Conservation (phyloP, 2,888 invertebrate genomes). For the Acanthosoma haemorrhoidale region DNA sequence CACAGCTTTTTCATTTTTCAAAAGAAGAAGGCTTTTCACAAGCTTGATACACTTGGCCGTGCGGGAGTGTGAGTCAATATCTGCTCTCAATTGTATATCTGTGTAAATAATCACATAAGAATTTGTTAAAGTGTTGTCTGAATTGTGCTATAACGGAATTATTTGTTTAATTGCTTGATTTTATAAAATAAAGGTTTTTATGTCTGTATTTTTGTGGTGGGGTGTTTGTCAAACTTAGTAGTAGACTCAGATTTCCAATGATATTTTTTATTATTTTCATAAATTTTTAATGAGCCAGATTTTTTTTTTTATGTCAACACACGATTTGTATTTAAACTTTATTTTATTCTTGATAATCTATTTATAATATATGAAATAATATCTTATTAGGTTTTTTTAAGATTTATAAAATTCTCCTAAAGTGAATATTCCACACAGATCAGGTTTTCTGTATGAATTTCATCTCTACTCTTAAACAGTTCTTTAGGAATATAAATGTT, state of each 20-base stretch:
- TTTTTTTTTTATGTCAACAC: background rate
- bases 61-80: constrained; percentile 24
- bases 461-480: no score
- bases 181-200: background rate
- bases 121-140: constrained; percentile 27
- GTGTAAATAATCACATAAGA: constrained; percentile 13
- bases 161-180: constrained; percentile 17
- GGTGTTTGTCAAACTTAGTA: background rate
- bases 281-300: constrained; percentile 4
- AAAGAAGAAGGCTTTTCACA: background rate
- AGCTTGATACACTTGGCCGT: constrained; percentile 15
- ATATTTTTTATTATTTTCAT: background rate
- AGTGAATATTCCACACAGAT: no score
- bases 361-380: no score
- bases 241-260: background rate
- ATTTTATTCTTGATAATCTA: no score
- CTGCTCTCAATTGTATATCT: constrained; percentile 7
- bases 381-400: no score
- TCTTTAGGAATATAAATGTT: no score
- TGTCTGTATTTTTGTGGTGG: background rate
- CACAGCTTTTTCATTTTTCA: constrained; percentile 29
- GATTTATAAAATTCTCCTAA: no score
- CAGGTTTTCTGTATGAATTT: no score
- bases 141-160: constrained; percentile 24
- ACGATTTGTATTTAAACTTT: no score